phyloP scores from a whole-genome alignment of 2,888 invertebrate genomes.

The Thysanoteuthis rhombus region DNA sequence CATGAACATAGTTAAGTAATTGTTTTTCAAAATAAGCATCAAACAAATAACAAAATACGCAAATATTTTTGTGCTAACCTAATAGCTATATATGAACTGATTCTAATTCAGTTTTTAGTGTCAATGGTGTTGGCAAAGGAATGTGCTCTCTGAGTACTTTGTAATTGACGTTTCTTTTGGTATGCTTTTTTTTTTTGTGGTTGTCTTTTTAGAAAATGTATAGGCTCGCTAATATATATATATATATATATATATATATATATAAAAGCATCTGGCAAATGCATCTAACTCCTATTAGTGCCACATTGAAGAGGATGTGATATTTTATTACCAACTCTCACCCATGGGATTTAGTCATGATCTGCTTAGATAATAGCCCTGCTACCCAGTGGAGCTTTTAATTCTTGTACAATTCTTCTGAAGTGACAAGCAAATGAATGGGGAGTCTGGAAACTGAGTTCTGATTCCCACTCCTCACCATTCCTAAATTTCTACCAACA shows the following conservation, averaged over 20 bases:
- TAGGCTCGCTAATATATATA: neutral
- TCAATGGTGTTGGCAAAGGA: no score
- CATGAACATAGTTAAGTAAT: no score
- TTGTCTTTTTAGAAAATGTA: neutral
- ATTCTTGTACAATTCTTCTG: neutral
- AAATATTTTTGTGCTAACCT: no score
- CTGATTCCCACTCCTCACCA: neutral
- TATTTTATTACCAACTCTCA: neutral
- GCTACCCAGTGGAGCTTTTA: neutral
- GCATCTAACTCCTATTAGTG: neutral
- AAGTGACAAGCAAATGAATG: neutral
- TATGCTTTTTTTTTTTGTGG: neutral
- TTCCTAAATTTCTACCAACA: neutral
- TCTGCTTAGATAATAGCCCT: neutral
- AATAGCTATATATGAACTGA: no score
- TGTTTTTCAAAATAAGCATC: no score
- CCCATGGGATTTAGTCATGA: neutral
- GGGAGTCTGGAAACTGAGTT: neutral
- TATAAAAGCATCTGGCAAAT: neutral
- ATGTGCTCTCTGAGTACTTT: no score
- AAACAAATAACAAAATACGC: no score
- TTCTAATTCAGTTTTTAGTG: no score
- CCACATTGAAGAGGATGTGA: neutral
- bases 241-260: constrained; percentile 12
- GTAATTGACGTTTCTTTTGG: no score